Conservation (phyloP, 2,888 invertebrate genomes). For the Drosophila dives region DNA sequence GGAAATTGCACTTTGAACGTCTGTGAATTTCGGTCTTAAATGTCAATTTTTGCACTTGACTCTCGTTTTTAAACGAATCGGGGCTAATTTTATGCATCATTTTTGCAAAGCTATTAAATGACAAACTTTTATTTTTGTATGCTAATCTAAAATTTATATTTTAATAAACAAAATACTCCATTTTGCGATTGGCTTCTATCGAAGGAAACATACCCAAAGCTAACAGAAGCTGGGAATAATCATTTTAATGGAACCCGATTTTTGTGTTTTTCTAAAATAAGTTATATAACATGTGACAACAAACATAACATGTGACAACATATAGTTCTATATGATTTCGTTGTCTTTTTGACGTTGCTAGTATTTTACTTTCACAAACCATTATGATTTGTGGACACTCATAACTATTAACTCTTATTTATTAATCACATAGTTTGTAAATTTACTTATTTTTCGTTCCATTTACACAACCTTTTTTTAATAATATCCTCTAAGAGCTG, state of each 20-base stretch:
- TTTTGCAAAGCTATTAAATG: slow-evolving; percentile 11
- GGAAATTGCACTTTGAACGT: slow-evolving; percentile 54
- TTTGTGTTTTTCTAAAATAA: background rate
- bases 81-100: slow-evolving; percentile 7
- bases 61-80: slow-evolving; percentile 7
- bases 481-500: background rate
- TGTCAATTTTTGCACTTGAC: slow-evolving; percentile 54
- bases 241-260: background rate
- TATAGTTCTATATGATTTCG: background rate
- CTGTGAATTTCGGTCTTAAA: slow-evolving; percentile 44
- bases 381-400: background rate
- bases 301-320: background rate
- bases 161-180: slow-evolving; percentile 12
- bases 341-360: background rate
- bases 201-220: background rate
- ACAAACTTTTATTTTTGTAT: slow-evolving; percentile 20
- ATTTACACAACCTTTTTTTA: background rate
- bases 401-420: too few relatives aligned
- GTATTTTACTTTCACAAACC: background rate
- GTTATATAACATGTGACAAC: background rate
- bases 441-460: background rate
- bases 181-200: slow-evolving; percentile 3
- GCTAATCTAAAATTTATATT: slow-evolving; percentile 34
- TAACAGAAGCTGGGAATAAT: background rate
- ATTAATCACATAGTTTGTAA: background rate